Evolutionary conservation across 2,797 vertebrate species (phyloP), one percentile per base, ranked within the genome.

Genomic region (Anabas testudineus): DNA sequence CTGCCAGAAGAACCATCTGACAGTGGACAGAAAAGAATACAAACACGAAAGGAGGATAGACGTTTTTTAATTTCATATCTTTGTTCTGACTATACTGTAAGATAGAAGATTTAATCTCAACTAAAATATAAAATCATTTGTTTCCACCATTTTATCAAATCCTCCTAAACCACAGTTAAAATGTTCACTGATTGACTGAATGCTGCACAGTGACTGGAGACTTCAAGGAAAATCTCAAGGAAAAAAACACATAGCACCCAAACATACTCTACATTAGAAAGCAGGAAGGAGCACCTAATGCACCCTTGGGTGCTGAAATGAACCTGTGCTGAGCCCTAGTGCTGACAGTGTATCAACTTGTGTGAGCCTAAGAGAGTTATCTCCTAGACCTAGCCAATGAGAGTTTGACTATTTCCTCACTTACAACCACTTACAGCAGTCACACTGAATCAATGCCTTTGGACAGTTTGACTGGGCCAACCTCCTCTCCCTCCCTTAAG

Each of bases 341-440:
- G 49, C 64, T 82, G 80, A 83, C 71, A 77, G 58, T 32, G 45
- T 62, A 71, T 80, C 72, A 77, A 74, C 78, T 74, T 59, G 74
- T 73, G 54, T 71, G 26, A 55, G 60, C 51, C 67, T 76, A 75
- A 84, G 63, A 83, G 81, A 84, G 76, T 71, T 37, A 85, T 89
- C 63, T 80, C 41, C 36, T 62, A 73, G 69, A 83, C 80, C 43
- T 39, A 76, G 55, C 86, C 87, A 90, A 86, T 71, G 74, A 83
- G 68, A 53, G 65, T 66, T 74, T 67, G 70, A 74, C 81, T 81
- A 78, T 85, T 80, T 79, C 59, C 77, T 82, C 83, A 86, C 85
- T 88, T 88, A 87, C 73, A 68, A 71, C 80, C 78, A 87, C 85
- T 91, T 88, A 87, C 83, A 75, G 83, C 76, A 69, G 82, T 90